Conservation (phyloP, 2,888 invertebrate species). For the Chrysolina oricalcia region DNA sequence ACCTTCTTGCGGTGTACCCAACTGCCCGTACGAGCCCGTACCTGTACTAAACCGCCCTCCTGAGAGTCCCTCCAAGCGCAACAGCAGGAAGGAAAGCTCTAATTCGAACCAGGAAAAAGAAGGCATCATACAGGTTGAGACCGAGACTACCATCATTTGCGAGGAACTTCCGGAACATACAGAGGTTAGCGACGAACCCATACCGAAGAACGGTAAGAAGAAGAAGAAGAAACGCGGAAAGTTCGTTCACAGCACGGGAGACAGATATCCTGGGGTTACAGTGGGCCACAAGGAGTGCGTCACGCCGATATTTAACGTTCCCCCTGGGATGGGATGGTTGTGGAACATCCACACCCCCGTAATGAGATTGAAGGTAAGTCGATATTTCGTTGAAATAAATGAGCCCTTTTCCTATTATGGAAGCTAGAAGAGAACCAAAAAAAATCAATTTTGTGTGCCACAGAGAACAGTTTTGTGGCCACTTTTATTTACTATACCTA, state of each 20-base stretch:
- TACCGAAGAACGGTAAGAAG: slow-evolving; percentile 18
- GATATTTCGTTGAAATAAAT: not conserved
- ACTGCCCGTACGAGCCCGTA: slow-evolving; percentile 57
- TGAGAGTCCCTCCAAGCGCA: slow-evolving; percentile 19
- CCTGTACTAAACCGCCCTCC: slow-evolving; percentile 41
- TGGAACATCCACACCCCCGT: slow-evolving; percentile 73
- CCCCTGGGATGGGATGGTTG: slow-evolving; percentile 80
- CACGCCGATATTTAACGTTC: slow-evolving; percentile 74
- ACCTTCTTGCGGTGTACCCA: slow-evolving; percentile 57
- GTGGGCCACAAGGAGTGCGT: slow-evolving; percentile 76
- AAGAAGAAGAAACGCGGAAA: slow-evolving; percentile 51
- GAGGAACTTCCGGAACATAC: slow-evolving; percentile 10
- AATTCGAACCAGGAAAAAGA: slow-evolving; percentile 7
- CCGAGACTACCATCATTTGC: slow-evolving; percentile 4
- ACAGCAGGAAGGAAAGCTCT: not conserved
- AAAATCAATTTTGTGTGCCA: no score
- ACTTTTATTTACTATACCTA: no score
- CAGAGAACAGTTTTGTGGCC: no score
- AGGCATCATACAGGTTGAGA: not conserved
- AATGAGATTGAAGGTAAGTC: slow-evolving; percentile 58
- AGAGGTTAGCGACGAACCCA: not conserved
- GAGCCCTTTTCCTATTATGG: no score
- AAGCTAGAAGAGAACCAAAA: no score
- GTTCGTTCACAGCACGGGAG: slow-evolving; percentile 60
- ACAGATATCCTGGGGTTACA: slow-evolving; percentile 73